phyloP scores from a whole-genome alignment of 2,888 invertebrate species.

The Lottia gigantea region DNA sequence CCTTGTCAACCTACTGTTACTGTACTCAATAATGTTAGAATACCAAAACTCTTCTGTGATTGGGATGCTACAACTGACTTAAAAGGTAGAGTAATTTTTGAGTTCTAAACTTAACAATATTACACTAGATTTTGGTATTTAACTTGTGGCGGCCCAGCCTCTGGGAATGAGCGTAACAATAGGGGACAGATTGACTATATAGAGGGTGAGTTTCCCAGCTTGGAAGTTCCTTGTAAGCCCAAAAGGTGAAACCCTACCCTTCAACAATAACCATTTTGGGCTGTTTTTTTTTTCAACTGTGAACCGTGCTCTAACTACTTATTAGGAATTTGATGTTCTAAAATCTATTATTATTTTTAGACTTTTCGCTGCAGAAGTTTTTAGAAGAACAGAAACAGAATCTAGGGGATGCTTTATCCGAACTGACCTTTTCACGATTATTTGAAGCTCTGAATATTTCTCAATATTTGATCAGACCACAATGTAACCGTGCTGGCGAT shows the following conservation, averaged over 20 bases:
- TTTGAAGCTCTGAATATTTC: conserved; percentile 28
- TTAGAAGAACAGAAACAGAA: conserved; percentile 15
- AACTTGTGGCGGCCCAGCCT: too few species aligned
- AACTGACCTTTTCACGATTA: conserved; percentile 16
- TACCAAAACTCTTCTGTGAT: conserved; percentile 31
- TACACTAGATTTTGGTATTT: too few species aligned
- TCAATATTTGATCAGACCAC: conserved; percentile 15
- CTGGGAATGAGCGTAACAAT: too few species aligned
- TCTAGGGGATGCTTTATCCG: conserved; percentile 1
- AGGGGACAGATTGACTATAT: too few species aligned
- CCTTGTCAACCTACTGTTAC: conserved; percentile 21
- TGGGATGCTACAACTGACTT: conserved; percentile 28
- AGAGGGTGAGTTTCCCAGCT: too few species aligned
- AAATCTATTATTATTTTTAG: conserved; percentile 7
- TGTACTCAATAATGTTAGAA: conserved; percentile 19
- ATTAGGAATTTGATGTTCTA: too few species aligned
- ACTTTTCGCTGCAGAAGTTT: conserved; percentile 25
- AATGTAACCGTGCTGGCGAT: conserved; percentile 19
- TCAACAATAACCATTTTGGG: too few species aligned
- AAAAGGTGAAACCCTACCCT: too few species aligned
- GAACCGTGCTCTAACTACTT: too few species aligned
- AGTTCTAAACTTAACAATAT: background rate
- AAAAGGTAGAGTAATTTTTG: background rate
- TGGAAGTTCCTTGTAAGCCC: too few species aligned
- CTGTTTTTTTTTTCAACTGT: too few species aligned